Evolutionary conservation across 2,113 vertebrate genomes (phyloP).

Genomic region (Carassius gibelio): DNA sequence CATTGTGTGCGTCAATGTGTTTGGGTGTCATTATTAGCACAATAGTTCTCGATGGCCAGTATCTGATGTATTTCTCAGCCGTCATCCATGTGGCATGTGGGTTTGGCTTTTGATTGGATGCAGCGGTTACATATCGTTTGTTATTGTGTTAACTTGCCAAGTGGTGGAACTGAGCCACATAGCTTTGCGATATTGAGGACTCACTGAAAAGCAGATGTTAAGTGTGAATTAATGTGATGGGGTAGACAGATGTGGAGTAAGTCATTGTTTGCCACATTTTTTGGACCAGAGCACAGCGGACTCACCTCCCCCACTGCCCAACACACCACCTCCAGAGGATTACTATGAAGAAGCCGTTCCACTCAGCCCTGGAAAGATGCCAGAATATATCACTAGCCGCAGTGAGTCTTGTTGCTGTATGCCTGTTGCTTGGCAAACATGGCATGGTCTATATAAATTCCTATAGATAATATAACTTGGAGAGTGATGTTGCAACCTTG

Average conservation of each 20-base stretch:
- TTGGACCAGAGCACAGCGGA: conserved; percentile 75
- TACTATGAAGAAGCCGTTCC: conserved; percentile 97
- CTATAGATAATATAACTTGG: background rate
- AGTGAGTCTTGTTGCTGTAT: conserved; percentile 74
- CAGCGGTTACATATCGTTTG: conserved; percentile 31
- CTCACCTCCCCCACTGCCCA: conserved; percentile 87
- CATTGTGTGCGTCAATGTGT: background rate
- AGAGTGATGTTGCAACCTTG: conserved; percentile 5
- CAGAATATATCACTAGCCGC: conserved; percentile 90
- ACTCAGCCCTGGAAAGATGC: conserved; percentile 85
- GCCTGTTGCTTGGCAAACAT: background rate
- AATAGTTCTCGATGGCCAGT: conserved; percentile 15
- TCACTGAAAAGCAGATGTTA: conserved; percentile 39
- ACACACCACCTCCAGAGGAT: conserved; percentile 90
- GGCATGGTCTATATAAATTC: background rate
- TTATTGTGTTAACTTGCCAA: conserved; percentile 16
- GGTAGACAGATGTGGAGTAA: background rate
- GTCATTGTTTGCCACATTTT: background rate
- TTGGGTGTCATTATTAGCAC: conserved; percentile 1
- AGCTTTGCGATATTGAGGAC: background rate
- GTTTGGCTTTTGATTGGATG: conserved; percentile 35
- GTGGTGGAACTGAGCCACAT: conserved; percentile 6
- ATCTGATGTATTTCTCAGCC: conserved; percentile 10
- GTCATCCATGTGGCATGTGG: conserved; percentile 4
- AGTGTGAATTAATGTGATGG: background rate